Percentiles rank a stretch among this genome's conserved stretches.
Conservation (phyloP, 2,797 vertebrate genomes). For the Chelon labrosus region DNA sequence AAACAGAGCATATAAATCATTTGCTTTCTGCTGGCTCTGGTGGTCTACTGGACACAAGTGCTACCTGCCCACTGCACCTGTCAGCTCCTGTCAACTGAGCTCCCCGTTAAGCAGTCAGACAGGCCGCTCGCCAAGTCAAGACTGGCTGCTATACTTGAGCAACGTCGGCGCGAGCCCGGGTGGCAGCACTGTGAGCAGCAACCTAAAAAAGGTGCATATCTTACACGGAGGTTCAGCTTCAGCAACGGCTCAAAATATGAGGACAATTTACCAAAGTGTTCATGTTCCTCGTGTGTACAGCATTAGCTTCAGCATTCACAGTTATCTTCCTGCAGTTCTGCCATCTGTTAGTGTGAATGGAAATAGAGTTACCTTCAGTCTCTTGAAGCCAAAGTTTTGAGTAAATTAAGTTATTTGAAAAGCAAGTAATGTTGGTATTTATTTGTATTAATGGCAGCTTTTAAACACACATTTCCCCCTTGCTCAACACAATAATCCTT, state of each 20-base stretch:
- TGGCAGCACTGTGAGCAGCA: conserved; percentile 15
- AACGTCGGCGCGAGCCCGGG: conserved; percentile 14
- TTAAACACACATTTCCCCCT: not conserved
- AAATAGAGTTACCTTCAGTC: not conserved
- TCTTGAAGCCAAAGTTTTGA: not conserved
- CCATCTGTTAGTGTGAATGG: not conserved
- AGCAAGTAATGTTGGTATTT: not conserved
- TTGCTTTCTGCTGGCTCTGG: conserved; percentile 1
- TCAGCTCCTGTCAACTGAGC: conserved; percentile 30
- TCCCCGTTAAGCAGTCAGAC: conserved; percentile 22
- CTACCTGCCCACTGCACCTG: conserved; percentile 21
- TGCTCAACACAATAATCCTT: not conserved
- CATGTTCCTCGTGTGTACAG: not conserved
- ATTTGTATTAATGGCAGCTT: not conserved
- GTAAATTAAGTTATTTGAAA: not conserved
- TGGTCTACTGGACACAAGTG: conserved; percentile 11
- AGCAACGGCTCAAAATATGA: conserved; percentile 13
- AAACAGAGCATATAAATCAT: conserved; percentile 30
- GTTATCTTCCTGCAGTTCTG: no score
- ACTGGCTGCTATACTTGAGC: conserved; percentile 9
- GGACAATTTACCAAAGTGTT: not conserved
- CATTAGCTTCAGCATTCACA: no score
- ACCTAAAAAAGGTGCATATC: not conserved
- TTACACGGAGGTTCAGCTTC: not conserved
- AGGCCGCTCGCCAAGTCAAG: conserved; percentile 19